Conservation (phyloP, 2,113 vertebrate genomes). For the Lophura nycthemera region DNA sequence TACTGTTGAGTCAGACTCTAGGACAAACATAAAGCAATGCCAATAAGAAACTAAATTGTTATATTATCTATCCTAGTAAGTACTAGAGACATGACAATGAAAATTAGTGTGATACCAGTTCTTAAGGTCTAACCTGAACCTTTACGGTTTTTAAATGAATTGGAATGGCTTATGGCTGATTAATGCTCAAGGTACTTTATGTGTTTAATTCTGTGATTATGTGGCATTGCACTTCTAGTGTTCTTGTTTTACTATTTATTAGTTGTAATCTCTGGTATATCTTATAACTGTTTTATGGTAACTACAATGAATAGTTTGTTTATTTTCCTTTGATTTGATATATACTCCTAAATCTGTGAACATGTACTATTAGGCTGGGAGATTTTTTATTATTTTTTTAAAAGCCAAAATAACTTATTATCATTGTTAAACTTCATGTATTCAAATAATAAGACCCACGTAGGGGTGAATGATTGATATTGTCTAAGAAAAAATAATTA, state of each 20-base stretch:
- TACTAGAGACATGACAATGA: neutral
- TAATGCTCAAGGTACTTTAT: neutral
- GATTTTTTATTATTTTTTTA: neutral
- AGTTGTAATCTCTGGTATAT: neutral
- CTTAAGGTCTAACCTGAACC: neutral
- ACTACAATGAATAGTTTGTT: neutral
- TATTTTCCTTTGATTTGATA: neutral
- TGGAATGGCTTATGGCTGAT: neutral
- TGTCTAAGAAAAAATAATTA: neutral
- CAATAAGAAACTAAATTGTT: neutral
- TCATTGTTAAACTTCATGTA: neutral
- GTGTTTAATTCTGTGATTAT: neutral
- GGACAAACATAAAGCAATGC: neutral
- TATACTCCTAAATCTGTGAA: neutral
- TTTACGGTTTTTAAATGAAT: neutral
- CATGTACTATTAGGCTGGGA: neutral
- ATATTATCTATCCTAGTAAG: slow-evolving; percentile 10
- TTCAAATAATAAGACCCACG: neutral
- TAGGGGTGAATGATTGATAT: neutral
- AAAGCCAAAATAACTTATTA: neutral
- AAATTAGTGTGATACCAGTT: neutral
- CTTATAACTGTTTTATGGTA: neutral
- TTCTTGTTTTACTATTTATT: neutral
- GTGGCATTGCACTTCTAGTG: neutral
- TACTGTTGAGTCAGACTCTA: neutral